phyloP scores from a whole-genome alignment of 2,797 vertebrate genomes.

The Pipistrellus pipistrellus region DNA sequence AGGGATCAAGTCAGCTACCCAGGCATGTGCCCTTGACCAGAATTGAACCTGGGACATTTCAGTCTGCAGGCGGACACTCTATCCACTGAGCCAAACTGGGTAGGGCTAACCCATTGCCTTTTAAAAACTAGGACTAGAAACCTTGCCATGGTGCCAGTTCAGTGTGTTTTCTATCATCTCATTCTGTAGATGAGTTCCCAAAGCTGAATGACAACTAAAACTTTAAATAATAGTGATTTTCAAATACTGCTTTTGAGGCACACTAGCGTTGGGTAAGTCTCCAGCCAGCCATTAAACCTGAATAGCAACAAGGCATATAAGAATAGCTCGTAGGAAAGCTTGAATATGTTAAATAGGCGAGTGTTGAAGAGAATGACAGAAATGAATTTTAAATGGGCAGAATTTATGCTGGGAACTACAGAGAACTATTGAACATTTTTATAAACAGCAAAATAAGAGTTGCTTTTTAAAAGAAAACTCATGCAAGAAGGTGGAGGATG shows the following conservation, averaged over 20 bases:
- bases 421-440: constrained; percentile 15
- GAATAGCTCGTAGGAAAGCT: not conserved
- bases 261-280: not conserved
- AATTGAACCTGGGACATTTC: too few species aligned
- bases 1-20: too few species aligned
- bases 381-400: not conserved
- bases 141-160: not conserved
- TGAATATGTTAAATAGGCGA: not conserved
- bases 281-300: not conserved
- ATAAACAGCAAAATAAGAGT: not conserved
- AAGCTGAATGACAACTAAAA: not conserved
- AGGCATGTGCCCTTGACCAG: too few species aligned
- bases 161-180: not conserved
- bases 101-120: not conserved
- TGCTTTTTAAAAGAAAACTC: not conserved
- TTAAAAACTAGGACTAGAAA: not conserved
- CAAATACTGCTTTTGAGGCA: not conserved
- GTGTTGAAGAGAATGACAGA: not conserved
- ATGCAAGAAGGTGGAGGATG: not conserved
- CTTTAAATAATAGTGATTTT: not conserved
- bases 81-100: too few species aligned
- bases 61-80: too few species aligned
- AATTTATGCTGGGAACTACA: not conserved
- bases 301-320: not conserved
- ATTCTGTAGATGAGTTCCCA: not conserved